Evolutionary conservation across 2,797 vertebrate genomes (phyloP).

Genomic region (Hozukius guyotensis): DNA sequence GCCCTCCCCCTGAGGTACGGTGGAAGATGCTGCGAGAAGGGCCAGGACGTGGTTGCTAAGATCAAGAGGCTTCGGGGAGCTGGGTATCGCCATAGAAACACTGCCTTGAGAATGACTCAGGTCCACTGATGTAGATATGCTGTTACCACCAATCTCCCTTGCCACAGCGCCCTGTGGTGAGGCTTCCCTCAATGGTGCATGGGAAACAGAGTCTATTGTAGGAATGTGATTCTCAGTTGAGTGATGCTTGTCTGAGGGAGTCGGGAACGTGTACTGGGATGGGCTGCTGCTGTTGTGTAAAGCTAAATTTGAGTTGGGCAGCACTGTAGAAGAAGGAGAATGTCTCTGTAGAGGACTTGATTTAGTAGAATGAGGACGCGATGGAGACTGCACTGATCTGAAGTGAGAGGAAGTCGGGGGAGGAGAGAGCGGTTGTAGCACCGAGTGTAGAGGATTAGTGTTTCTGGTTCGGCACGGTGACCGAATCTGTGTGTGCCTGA

Average conservation of each 20-base stretch:
- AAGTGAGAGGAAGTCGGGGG: slow-evolving; percentile 48
- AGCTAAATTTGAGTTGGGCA: slow-evolving; percentile 48
- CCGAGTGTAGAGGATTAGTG: slow-evolving; percentile 58
- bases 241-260: slow-evolving; percentile 41
- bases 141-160: slow-evolving; percentile 40
- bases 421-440: slow-evolving; percentile 54
- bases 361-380: slow-evolving; percentile 33
- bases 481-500: slow-evolving; percentile 50
- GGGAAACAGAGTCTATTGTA: slow-evolving; percentile 46
- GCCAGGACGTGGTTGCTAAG: slow-evolving; percentile 82
- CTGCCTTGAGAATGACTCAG: slow-evolving; percentile 58
- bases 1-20: slow-evolving; percentile 58
- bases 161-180: slow-evolving; percentile 29
- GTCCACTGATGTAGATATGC: slow-evolving; percentile 49
- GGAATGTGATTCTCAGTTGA: slow-evolving; percentile 45
- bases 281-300: slow-evolving; percentile 52
- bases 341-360: slow-evolving; percentile 60
- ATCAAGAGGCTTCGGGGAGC: slow-evolving; percentile 78
- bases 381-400: slow-evolving; percentile 55
- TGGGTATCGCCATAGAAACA: slow-evolving; percentile 63
- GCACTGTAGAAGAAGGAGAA: slow-evolving; percentile 40
- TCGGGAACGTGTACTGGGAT: slow-evolving; percentile 7
- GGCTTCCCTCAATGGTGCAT: slow-evolving; percentile 35
- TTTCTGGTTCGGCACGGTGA: slow-evolving; percentile 64
- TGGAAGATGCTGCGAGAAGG: slow-evolving; percentile 75